These are phyloP conservation scores for Synergus japonicus DNA, from an alignment of 2,888 invertebrate genomes.

Conservation along the genomic window DNA sequence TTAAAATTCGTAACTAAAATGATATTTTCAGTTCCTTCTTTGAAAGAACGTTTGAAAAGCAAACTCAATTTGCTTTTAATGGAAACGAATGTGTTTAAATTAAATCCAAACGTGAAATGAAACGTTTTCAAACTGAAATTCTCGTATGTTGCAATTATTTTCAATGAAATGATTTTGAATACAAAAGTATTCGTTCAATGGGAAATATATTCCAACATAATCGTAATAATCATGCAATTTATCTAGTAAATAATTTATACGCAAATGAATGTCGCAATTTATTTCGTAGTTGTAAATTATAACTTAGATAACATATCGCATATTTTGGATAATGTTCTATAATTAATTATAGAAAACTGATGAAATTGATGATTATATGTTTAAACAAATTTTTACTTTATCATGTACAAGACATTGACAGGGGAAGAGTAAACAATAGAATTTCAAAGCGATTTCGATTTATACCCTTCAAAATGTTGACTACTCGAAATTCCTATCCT, in stretches of 20 bases:
- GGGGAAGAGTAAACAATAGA: neutral
- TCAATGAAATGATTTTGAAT: conserved; percentile 2
- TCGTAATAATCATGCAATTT: conserved; percentile 4
- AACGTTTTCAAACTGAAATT: conserved; percentile 18
- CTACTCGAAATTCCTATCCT: neutral
- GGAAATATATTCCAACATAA: conserved; percentile 5
- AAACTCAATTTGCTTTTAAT: neutral
- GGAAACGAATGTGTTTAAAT: neutral
- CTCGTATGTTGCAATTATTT: neutral
- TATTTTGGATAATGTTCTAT: too few species aligned
- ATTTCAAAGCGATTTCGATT: neutral
- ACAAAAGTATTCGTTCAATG: conserved; percentile 12
- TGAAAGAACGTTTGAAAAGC: neutral
- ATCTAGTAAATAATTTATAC: neutral
- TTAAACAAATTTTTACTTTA: neutral
- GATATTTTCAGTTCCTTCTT: too few species aligned
- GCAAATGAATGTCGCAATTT: too few species aligned
- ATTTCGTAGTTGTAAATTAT: too few species aligned
- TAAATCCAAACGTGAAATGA: conserved; percentile 3
- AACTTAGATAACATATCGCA: too few species aligned
- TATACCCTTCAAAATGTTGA: neutral
- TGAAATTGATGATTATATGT: too few species aligned
- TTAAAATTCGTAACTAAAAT: neutral
- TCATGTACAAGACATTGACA: neutral
- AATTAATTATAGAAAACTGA: too few species aligned